Evolutionary conservation across 2,113 vertebrate genomes (phyloP), one percentile per base, ranked within the genome.

Genomic region (Hyperopisus bebe): DNA sequence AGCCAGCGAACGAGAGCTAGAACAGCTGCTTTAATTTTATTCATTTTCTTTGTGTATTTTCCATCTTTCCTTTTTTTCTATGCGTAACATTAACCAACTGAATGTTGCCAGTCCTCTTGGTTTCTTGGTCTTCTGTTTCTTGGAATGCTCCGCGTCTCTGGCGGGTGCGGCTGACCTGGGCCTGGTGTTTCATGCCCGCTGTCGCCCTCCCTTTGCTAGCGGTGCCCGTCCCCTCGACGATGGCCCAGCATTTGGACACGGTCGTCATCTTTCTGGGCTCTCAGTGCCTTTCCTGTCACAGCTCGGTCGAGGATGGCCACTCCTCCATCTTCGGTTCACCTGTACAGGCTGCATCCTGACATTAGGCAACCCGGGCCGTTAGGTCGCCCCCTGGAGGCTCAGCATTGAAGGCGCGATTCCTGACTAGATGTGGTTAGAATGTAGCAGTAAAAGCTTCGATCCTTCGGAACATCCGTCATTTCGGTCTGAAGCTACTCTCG

Each of bases 21-120:
- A 90, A 89, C 70, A 89, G 88, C 89, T 91, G 90, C 90, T 90
- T 92, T 89, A 51, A 19, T 87, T 87, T n/a, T 86, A 83, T 74
- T 47, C 86, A 19, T 89, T 80, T 47, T 91, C 80, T 39, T 66
- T 86, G 31, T 77, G 58, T 80, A 62, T 13, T 35, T 51, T 80
- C 24, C 15, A 9, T 87, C 21, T 47, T 39, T 53, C n/a, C 13
- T 66, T 9, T 35, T 48, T 77, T 88, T 39, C 27, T 31, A 39
- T 58, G 82, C 58, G 35, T 62, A 19, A 42, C 31, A 53, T 62
- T 58, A 88, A 35, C 24, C 19, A 3, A 5, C 42, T 66, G 55
- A 62, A n/a, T 8, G 35, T 66, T 66, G 53, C 35, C 35, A 42
- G 9, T 62, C 53, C 53, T 62, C 35, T 39, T 8, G 88, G 87